A percentile compares a stretch with the other conserved stretches of the same genome.
Conservation (phyloP, 2,888 invertebrate genomes). For the Polylopha cassiicola region DNA sequence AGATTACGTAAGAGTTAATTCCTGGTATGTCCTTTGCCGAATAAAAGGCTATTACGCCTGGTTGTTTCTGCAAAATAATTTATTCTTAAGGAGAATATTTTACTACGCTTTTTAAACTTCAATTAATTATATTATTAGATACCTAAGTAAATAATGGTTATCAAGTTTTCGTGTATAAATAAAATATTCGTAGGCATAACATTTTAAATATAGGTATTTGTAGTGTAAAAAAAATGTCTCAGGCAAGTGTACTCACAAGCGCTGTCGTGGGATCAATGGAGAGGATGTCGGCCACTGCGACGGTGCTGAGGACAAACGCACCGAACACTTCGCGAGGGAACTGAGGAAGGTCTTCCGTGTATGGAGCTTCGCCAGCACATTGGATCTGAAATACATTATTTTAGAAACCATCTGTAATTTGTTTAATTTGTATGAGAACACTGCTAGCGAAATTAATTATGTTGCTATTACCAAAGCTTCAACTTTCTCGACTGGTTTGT, state of each 20-base stretch:
- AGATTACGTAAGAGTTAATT: constrained; percentile 69
- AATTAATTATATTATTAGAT: background rate
- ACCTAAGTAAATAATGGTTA: background rate
- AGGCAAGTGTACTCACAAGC: constrained; percentile 74
- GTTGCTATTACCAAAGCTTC: constrained; percentile 60
- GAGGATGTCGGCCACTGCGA: constrained; percentile 72
- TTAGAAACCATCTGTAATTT: constrained; percentile 50
- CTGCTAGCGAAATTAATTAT: background rate
- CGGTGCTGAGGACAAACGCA: constrained; percentile 79
- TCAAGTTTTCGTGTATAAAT: too few species aligned
- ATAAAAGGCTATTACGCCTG: constrained; percentile 81
- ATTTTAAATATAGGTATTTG: too few species aligned
- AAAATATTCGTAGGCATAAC: too few species aligned
- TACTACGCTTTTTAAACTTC: too few species aligned
- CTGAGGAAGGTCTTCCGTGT: constrained; percentile 78
- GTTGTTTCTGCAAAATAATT: constrained; percentile 58
- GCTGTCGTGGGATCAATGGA: constrained; percentile 79
- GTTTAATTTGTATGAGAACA: background rate
- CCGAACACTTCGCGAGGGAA: constrained; percentile 79
- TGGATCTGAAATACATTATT: constrained; percentile 53
- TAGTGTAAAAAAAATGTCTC: too few species aligned
- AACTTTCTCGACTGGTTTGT: constrained; percentile 80
- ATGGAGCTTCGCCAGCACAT: constrained; percentile 82
- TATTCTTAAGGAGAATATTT: background rate
- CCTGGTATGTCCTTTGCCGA: constrained; percentile 83